Base-by-base conservation (phyloP, 2,888 invertebrate species). In the Agriopis aurantiaria region DNA sequence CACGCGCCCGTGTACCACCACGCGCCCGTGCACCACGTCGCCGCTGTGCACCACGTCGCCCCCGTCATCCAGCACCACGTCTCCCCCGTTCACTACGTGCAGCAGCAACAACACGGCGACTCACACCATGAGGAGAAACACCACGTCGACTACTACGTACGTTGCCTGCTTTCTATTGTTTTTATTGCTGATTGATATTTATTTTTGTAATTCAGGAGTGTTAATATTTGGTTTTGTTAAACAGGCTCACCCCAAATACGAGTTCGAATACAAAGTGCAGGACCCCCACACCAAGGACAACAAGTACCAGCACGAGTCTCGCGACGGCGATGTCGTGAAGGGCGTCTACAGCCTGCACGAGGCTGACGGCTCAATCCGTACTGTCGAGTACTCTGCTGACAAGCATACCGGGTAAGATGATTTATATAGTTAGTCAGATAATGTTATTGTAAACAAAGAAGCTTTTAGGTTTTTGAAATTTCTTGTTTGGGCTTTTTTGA, bases 341-440 rank as follows among this genome's bases (percentile, higher is more conserved):
- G 62, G 62, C 53, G 53, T 62, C 45, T 62, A 62, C 53, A 62
- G 62, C 62, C 53, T 62, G 62, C 62, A 62, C 62, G 62, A 62
- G 62, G 62, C 62, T 46, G 62, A 62, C 53, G 62, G 62, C 53
- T 62, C 62, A 53, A 46, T 62, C 75, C 91, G 95, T 76, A 95
- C 93, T 53, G 95, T 95, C 49, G 91, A 95, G 76, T 95, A 95
- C 86, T 88, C 87, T 74, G 93, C 95, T 58, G 95, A 95, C 82
- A 89, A 92, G 71, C 91, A 94, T 80, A 84, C 78, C 75, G 95
- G 95, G 88, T 95, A 91, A 83, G 86, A 43, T 10, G 40, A 14
- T n/a, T 8, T 45, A 45, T 3, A 8, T 45, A 45, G 1, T 10
- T 45, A 46, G 33, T 46, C 3, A 46, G 3, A 11, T 10, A 11